Conservation (phyloP, 2,113 vertebrate genomes). For the Puffinus mauretanicus region DNA sequence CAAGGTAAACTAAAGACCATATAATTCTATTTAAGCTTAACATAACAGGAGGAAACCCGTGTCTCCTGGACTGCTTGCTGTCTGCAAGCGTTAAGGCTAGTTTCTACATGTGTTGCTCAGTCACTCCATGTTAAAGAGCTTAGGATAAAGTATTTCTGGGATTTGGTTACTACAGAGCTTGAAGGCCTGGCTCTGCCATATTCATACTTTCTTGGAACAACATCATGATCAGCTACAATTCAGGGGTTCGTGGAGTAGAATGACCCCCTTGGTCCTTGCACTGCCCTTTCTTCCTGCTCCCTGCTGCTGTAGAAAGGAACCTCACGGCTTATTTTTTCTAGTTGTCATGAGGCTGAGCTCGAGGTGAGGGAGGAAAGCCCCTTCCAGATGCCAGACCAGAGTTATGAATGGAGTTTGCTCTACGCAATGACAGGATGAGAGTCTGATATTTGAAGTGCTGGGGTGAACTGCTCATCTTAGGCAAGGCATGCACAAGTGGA, state of each 20-base stretch:
- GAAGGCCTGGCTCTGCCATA: neutral
- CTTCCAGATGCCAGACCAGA: neutral
- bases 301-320: neutral
- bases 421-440: neutral
- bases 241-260: neutral
- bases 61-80: neutral
- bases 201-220: neutral
- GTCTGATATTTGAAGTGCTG: neutral
- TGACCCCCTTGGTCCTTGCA: neutral
- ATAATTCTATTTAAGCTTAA: slow-evolving; percentile 23
- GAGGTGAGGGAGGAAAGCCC: neutral
- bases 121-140: neutral
- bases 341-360: neutral
- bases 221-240: neutral
- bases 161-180: neutral
- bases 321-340: neutral
- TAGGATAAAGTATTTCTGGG: neutral
- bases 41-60: neutral
- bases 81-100: neutral
- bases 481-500: neutral
- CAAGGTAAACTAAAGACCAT: slow-evolving; percentile 63
- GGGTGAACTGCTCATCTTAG: neutral
- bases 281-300: neutral
- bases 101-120: neutral
- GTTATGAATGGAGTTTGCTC: neutral